Percentiles rank a stretch among this genome's conserved stretches.
Conservation (phyloP, 2,888 invertebrate species). For the Malthinus flaveolus region DNA sequence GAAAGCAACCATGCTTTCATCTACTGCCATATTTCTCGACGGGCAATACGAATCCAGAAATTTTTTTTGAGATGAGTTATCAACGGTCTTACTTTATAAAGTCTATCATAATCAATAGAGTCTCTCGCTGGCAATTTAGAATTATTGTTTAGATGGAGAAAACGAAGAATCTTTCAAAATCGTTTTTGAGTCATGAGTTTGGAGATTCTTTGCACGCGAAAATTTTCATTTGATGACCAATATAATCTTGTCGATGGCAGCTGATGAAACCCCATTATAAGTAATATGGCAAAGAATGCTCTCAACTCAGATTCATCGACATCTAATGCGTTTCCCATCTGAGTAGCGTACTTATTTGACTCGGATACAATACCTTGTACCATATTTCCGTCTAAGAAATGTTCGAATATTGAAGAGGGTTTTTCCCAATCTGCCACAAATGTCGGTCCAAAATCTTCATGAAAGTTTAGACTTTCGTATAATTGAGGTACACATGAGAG, state of each 20-base stretch:
- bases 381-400: no score
- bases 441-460: no score
- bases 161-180: neutral
- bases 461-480: no score
- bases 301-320: neutral
- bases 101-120: constrained; percentile 28
- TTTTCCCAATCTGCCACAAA: no score
- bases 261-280: constrained; percentile 19
- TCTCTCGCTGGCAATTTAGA: constrained; percentile 20
- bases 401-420: no score
- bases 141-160: neutral
- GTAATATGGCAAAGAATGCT: constrained; percentile 2
- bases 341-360: neutral
- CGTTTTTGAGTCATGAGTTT: constrained; percentile 7
- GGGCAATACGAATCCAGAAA: constrained; percentile 15
- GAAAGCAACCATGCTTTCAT: neutral
- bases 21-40: neutral
- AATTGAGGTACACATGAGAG: no score
- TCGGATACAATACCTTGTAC: neutral
- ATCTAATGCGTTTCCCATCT: neutral
- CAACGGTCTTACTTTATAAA: constrained; percentile 33
- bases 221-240: neutral
- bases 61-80: constrained; percentile 18
- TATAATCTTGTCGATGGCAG: constrained; percentile 7
- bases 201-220: neutral